These are phyloP conservation scores for Lagria hirta DNA, from an alignment of 2,888 invertebrate species.

Conservation along the genomic window DNA sequence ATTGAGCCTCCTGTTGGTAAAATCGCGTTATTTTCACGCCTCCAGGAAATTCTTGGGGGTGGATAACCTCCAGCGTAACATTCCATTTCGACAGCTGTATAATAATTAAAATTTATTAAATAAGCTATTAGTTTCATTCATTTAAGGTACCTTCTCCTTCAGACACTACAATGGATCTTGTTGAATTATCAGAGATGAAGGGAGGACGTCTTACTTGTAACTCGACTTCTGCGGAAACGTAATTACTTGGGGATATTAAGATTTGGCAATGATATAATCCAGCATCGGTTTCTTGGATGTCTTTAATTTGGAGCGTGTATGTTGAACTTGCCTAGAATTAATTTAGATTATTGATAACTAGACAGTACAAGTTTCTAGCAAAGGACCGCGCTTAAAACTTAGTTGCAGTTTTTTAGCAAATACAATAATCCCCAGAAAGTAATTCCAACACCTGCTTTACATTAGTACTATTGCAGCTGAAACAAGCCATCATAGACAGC, in stretches of 20 bases:
- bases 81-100: constrained; percentile 71
- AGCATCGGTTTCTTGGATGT: constrained; percentile 91
- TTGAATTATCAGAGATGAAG: constrained; percentile 90
- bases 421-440: background rate
- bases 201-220: constrained; percentile 87
- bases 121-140: too few species aligned
- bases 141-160: constrained; percentile 65
- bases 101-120: constrained; percentile 5
- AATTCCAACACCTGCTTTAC: too few species aligned
- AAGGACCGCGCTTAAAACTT: background rate
- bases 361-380: background rate
- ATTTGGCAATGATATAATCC: constrained; percentile 88
- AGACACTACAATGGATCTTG: constrained; percentile 76
- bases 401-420: too few species aligned
- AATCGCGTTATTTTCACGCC: constrained; percentile 90
- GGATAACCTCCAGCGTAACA: constrained; percentile 90
- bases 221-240: constrained; percentile 81
- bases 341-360: too few species aligned
- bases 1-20: constrained; percentile 87
- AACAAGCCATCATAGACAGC: too few species aligned
- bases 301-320: constrained; percentile 83
- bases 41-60: constrained; percentile 82
- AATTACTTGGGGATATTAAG: constrained; percentile 75
- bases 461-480: too few species aligned
- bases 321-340: constrained; percentile 70